Conservation (phyloP, 2,888 invertebrate genomes). For the Zeuzera pyrina region DNA sequence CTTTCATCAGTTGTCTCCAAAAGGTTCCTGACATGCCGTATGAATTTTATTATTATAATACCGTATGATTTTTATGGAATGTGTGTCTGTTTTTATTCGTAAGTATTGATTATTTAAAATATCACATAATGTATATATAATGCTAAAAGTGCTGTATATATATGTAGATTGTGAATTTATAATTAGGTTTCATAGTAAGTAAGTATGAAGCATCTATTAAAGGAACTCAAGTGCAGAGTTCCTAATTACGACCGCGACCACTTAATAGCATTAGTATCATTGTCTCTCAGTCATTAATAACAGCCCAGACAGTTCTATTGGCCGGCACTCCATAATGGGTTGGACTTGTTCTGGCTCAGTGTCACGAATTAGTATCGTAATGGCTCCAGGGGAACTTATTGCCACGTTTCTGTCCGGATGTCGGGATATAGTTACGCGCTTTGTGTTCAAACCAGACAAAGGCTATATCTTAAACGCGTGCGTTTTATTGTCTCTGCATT, state of each 20-base stretch:
- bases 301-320: conserved; percentile 60
- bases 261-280: conserved; percentile 66
- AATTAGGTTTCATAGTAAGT: too few relatives aligned
- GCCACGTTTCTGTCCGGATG: conserved; percentile 20
- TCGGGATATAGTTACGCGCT: conserved; percentile 19
- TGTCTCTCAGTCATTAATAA: conserved; percentile 64
- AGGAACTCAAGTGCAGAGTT: not conserved
- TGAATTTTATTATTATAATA: too few relatives aligned
- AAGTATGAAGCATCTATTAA: too few relatives aligned
- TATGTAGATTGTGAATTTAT: too few relatives aligned
- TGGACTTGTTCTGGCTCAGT: conserved; percentile 36
- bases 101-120: too few relatives aligned
- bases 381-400: conserved; percentile 20
- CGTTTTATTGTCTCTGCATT: conserved; percentile 4
- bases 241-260: conserved; percentile 6
- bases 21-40: too few relatives aligned
- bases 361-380: conserved; percentile 57
- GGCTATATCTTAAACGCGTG: conserved; percentile 7
- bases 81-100: too few relatives aligned
- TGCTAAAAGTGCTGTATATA: too few relatives aligned
- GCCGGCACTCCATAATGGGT: conserved; percentile 48
- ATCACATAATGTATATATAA: too few relatives aligned
- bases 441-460: conserved; percentile 17
- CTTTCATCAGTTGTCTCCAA: too few relatives aligned
- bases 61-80: too few relatives aligned